Base-by-base conservation (phyloP, 2,797 vertebrate species). In the Enteromius viviparus region DNA sequence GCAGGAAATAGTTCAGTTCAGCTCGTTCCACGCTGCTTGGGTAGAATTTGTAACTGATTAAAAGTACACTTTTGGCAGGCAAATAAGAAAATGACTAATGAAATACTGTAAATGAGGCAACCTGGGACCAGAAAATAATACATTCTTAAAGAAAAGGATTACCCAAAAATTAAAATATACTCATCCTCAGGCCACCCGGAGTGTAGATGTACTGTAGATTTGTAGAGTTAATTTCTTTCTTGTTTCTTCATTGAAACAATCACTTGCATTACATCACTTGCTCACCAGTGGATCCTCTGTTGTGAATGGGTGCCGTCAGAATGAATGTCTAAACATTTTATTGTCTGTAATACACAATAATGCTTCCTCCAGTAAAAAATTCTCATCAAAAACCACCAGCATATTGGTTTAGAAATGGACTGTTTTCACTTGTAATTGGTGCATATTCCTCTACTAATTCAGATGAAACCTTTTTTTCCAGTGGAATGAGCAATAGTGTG, bases 1-100 rank as follows among this genome's bases (percentile, higher is more conserved):
- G 96, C 95, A 88, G 75, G 37, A 26, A 70, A 34, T 4, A 34
- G 19, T 40, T 69, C n/a, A 15, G 19, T 66, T 76, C 34, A 55
- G 17, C 19, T 60, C 34, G 0, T 51, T 68, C 21, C 0, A 40
- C 26, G 15, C 11, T 37, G 42, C 6, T 62, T 55, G 58, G 34
- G 15, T 64, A 17, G 23, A 64, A 17, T 64, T 32, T 32, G 14
- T 32, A 17, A 32, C 60, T 17, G n/a, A 58, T 23, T 10, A 58
- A 23, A 26, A 26, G 55, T 60, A 60, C 55, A 60, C 55, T 17
- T 64, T 32, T 17, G 60, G 26, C 60, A 64, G 26, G 26, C 14
- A 17, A 17, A 64, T 6, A 32, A 64, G 1, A 42, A 42, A 60
- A 37, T 37, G 11, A 51, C 69, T 55, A 26, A 40, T 26, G 21